Base-by-base conservation (phyloP, 1,140 invertebrate genomes). In the Homarus americanus region DNA sequence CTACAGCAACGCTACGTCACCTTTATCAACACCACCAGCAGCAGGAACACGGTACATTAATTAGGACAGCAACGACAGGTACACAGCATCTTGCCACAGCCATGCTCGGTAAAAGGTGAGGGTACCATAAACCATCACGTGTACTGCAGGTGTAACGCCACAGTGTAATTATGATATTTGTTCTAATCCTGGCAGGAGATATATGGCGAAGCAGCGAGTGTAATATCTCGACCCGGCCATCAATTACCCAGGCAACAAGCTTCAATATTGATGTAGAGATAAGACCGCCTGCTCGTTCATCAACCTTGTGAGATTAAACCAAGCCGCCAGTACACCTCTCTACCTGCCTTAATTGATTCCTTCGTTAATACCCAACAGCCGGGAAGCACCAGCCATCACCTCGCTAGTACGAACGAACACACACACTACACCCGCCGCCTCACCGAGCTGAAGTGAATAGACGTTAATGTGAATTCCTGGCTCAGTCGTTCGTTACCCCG, bases 391-490 rank as follows among this genome's bases (percentile, higher is more conserved):
- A 32, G 15, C 44, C 12, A 4, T 69, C 28, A 32, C 63, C 63
- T 69, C 63, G 63, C 28, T 69, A 69, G 63, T 69, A 69, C 9
- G 63, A 69, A 69, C 63, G 28, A 32, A 32, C 63, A 32, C n/a
- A 32, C 63, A 32, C n/a, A 32, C 63, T 9, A 28, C 28, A 12
- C n/a, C 28, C 79, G 49, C 49, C 36, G 28, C 28, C 36, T 34
- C 36, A 24, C 28, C 36, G 20, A 44, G 79, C 63, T 34, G 53
- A 38, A 53, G 79, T 63, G 32, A 82, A 82, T 38, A 63, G 79
- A 82, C 63, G 79, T 58, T 82, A 82, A 82, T 82, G 49, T 63
- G 49, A 41, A 82, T 58, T 58, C 53, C 53, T 20, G 4, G 53
- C 24, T 58, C 53, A 58, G 17, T 20, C 53, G 53, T 58, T 58